These are phyloP conservation scores for Cheirogaleus medius DNA, from an alignment of 2,113 vertebrate species.

Conservation along the genomic window DNA sequence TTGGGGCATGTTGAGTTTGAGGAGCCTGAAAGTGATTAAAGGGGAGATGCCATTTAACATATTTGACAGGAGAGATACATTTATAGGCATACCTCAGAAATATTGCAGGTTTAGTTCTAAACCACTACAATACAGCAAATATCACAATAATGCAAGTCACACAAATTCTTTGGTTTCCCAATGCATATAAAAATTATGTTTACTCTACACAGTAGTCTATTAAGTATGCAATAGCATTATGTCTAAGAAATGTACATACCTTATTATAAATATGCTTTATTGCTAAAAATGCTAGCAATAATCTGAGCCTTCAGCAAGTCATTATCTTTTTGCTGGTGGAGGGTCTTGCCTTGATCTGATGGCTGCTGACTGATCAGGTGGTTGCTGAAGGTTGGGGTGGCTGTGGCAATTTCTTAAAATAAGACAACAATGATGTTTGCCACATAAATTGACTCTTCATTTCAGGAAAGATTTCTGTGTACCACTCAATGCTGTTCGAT, in stretches of 20 bases:
- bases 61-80: background rate
- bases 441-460: background rate
- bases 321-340: background rate
- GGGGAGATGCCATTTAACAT: constrained; percentile 6
- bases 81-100: background rate
- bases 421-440: background rate
- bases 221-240: background rate
- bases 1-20: background rate
- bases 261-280: background rate
- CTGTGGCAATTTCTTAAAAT: background rate
- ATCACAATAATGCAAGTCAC: background rate
- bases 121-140: background rate
- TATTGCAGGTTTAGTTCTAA: background rate
- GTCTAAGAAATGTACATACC: background rate
- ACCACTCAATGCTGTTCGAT: background rate
- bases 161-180: background rate
- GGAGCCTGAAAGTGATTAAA: background rate
- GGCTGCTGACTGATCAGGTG: background rate
- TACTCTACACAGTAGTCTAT: background rate
- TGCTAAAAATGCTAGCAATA: background rate
- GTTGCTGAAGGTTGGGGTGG: background rate
- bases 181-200: background rate
- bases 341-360: background rate
- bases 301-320: background rate
- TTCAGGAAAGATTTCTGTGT: background rate